Conservation (phyloP, 2,888 invertebrate genomes). For the Chrysolina americana region DNA sequence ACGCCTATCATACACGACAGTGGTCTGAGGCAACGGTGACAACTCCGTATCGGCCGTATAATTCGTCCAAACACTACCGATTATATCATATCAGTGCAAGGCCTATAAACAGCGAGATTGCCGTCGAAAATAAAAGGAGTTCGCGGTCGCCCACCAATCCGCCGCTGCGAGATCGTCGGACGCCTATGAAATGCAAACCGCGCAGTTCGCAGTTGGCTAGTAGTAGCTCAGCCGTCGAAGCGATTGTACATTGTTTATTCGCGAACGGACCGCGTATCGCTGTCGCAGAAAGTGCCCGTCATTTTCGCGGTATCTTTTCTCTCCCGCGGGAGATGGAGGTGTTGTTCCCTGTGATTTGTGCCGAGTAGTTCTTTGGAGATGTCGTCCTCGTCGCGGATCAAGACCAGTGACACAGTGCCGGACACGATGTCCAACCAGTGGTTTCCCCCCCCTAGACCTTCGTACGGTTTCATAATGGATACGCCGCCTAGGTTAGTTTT, state of each 20-base stretch:
- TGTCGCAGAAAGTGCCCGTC: not conserved
- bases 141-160: constrained; percentile 15
- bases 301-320: not conserved
- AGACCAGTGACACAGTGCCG: constrained; percentile 14
- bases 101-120: not conserved
- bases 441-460: constrained; percentile 55
- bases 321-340: constrained; percentile 13
- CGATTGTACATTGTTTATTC: constrained; percentile 35
- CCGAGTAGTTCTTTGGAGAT: constrained; percentile 11
- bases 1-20: not conserved
- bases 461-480: constrained; percentile 62
- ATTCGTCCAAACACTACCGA: constrained; percentile 1
- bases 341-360: not conserved
- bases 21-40: not conserved
- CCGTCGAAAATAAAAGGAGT: constrained; percentile 25
- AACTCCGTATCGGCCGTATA: not conserved
- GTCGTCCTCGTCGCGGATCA: constrained; percentile 12
- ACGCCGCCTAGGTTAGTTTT: constrained; percentile 64
- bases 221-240: constrained; percentile 30
- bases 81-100: constrained; percentile 8
- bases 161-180: constrained; percentile 34
- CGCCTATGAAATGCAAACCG: constrained; percentile 53
- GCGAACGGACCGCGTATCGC: constrained; percentile 39
- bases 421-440: constrained; percentile 53
- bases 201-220: constrained; percentile 55